Evolutionary conservation across 2,797 vertebrate species (phyloP).

Genomic region (Notolepis coatsorum): DNA sequence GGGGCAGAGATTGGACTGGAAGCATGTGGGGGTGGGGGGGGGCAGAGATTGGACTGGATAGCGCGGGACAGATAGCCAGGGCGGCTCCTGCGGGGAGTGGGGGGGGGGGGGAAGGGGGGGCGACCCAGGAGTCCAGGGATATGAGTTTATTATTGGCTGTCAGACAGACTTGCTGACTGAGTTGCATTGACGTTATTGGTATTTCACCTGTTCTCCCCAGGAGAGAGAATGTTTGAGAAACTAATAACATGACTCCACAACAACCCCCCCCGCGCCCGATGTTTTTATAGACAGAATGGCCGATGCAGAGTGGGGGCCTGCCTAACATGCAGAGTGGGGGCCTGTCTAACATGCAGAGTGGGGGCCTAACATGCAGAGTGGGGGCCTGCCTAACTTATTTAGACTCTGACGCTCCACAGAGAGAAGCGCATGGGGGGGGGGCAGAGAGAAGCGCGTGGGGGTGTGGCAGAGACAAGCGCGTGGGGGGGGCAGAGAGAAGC

Average conservation of each 20-base stretch:
- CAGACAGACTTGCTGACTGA: slow-evolving; percentile 81
- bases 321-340: too few relatives aligned
- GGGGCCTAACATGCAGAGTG: too few relatives aligned
- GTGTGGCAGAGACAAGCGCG: too few relatives aligned
- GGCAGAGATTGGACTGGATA: too few relatives aligned
- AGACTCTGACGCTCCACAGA: slow-evolving; percentile 51
- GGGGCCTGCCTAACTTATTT: too few relatives aligned
- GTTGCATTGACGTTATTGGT: slow-evolving; percentile 83
- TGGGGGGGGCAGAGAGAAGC: too few relatives aligned
- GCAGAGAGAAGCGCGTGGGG: too few relatives aligned
- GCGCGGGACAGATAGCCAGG: slow-evolving; percentile 56
- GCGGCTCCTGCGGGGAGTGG: slow-evolving; percentile 68
- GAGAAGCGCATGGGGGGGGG: too few relatives aligned
- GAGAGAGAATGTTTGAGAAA: slow-evolving; percentile 70
- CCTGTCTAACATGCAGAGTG: too few relatives aligned
- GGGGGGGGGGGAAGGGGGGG: too few relatives aligned
- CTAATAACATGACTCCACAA: slow-evolving; percentile 79
- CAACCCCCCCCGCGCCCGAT: slow-evolving; percentile 52
- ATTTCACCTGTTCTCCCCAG: slow-evolving; percentile 76
- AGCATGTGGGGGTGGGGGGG: too few relatives aligned
- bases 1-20: slow-evolving; percentile 52
- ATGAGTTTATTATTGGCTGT: slow-evolving; percentile 81
- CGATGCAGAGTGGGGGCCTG: slow-evolving; percentile 28
- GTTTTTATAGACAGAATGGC: slow-evolving; percentile 75
- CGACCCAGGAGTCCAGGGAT: slow-evolving; percentile 74